A percentile compares a stretch with the other conserved stretches of the same genome.
phyloP scores from a whole-genome alignment of 2,888 invertebrate genomes.

The Synanthedon myopaeformis region DNA sequence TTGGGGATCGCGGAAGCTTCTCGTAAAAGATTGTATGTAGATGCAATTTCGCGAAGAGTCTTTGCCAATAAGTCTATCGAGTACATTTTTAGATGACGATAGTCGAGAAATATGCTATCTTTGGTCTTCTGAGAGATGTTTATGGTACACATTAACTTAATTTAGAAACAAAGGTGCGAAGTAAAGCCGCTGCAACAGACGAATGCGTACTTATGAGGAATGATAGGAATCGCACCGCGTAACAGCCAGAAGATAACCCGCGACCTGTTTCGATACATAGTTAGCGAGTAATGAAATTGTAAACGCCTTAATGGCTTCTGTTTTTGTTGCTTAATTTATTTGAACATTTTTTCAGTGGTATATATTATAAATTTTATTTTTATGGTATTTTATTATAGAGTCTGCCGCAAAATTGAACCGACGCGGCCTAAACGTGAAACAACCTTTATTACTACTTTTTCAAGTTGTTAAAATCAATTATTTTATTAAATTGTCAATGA shows the following conservation, averaged over 20 bases:
- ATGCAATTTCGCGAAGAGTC: too few relatives aligned
- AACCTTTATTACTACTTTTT: too few relatives aligned
- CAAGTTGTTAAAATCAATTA: too few relatives aligned
- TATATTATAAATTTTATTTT: too few relatives aligned
- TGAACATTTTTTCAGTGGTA: too few relatives aligned
- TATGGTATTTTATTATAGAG: too few relatives aligned
- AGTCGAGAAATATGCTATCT: slow-evolving; percentile 13
- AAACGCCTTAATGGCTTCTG: slow-evolving; percentile 3
- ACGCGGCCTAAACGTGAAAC: too few relatives aligned
- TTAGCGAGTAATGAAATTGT: slow-evolving; percentile 33
- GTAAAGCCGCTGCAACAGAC: neutral
- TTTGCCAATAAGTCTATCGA: slow-evolving; percentile 17
- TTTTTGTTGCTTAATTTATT: neutral
- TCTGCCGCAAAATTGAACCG: too few relatives aligned
- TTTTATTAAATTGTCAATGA: too few relatives aligned
- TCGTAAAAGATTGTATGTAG: too few relatives aligned
- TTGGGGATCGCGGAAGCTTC: too few relatives aligned
- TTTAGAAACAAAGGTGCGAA: neutral
- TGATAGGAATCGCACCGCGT: slow-evolving; percentile 35
- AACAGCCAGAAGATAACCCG: slow-evolving; percentile 28
- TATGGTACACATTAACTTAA: neutral
- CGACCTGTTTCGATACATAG: slow-evolving; percentile 20
- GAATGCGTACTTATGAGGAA: slow-evolving; percentile 26
- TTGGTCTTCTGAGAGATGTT: neutral
- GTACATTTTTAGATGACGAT: slow-evolving; percentile 29